Evolutionary conservation across 2,888 invertebrate species (phyloP).

Genomic region (Zeuzera pyrina): DNA sequence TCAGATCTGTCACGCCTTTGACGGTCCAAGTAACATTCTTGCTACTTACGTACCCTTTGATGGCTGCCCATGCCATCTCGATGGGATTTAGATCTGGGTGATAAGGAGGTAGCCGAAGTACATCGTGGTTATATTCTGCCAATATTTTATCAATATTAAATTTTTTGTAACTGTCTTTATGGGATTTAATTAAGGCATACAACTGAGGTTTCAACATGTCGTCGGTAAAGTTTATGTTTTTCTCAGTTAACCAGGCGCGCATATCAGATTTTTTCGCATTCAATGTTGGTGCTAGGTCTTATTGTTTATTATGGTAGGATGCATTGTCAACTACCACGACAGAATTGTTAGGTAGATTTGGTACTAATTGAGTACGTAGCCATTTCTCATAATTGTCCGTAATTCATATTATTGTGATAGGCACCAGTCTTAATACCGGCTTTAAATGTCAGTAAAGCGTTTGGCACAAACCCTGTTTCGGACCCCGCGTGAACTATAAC

Average conservation of each 20-base stretch:
- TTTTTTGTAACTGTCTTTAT: slow-evolving; percentile 7
- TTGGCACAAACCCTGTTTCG: slow-evolving; percentile 16
- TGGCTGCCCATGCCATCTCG: slow-evolving; percentile 9
- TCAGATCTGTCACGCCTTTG: background rate
- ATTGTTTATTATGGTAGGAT: slow-evolving; percentile 1
- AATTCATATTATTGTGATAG: slow-evolving; percentile 12
- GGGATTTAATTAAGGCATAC: slow-evolving; percentile 6
- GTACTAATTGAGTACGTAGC: slow-evolving; percentile 7
- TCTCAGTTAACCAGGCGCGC: slow-evolving; percentile 3
- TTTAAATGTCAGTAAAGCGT: slow-evolving; percentile 14
- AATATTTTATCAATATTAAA: slow-evolving; percentile 9
- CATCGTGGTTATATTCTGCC: slow-evolving; percentile 7
- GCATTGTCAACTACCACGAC: slow-evolving; percentile 1
- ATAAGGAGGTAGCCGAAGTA: slow-evolving; percentile 8
- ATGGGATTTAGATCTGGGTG: slow-evolving; percentile 11
- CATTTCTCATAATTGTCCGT: slow-evolving; percentile 9
- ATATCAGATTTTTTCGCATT: slow-evolving; percentile 2
- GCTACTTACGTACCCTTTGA: slow-evolving; percentile 8
- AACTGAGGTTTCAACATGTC: slow-evolving; percentile 7
- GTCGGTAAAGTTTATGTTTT: background rate
- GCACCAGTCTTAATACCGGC: slow-evolving; percentile 8
- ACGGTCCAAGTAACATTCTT: slow-evolving; percentile 6
- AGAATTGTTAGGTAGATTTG: slow-evolving; percentile 17
- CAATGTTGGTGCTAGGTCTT: slow-evolving; percentile 2
- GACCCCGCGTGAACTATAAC: slow-evolving; percentile 16